A percentile compares a stretch with the other conserved stretches of the same genome.
Evolutionary conservation across 2,797 vertebrate species (phyloP).

Genomic region (Falco cherrug): DNA sequence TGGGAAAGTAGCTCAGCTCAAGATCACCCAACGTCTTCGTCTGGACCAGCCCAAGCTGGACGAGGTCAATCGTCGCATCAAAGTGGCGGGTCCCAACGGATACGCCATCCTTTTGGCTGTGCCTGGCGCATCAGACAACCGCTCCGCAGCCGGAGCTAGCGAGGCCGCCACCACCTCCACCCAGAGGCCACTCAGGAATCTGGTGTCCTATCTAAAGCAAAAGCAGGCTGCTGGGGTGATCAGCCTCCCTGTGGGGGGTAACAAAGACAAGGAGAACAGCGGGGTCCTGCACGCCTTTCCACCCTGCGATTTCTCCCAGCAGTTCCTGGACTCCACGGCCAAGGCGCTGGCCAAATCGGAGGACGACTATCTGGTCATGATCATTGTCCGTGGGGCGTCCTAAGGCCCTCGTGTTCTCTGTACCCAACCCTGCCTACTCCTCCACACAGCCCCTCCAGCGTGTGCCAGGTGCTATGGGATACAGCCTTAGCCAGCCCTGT

Average conservation of each 20-base stretch:
- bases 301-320: slow-evolving; percentile 99
- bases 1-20: slow-evolving; percentile 92
- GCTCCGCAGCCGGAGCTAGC: slow-evolving; percentile 77
- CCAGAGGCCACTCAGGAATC: slow-evolving; percentile 96
- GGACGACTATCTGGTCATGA: slow-evolving; percentile 99
- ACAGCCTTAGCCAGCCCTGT: slow-evolving; percentile 79
- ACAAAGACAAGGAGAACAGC: slow-evolving; percentile 98
- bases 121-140: slow-evolving; percentile 86
- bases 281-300: slow-evolving; percentile 99
- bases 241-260: slow-evolving; percentile 96
- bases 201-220: slow-evolving; percentile 99
- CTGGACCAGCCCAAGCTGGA: slow-evolving; percentile 99
- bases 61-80: slow-evolving; percentile 97
- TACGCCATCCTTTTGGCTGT: slow-evolving; percentile 95
- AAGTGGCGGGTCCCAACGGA: slow-evolving; percentile 93
- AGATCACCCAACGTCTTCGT: slow-evolving; percentile 97
- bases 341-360: slow-evolving; percentile 98
- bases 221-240: slow-evolving; percentile 99
- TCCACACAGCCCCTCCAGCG: slow-evolving; percentile 75
- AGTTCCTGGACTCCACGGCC: slow-evolving; percentile 98
- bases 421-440: slow-evolving; percentile 71
- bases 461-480: slow-evolving; percentile 90
- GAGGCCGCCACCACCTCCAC: slow-evolving; percentile 84
- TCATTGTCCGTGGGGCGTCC: slow-evolving; percentile 98
- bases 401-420: slow-evolving; percentile 81